Percentiles rank a stretch among this genome's conserved stretches.
These are phyloP conservation scores for Columba livia DNA, from an alignment of 2,113 vertebrate genomes.

Conservation along the genomic window DNA sequence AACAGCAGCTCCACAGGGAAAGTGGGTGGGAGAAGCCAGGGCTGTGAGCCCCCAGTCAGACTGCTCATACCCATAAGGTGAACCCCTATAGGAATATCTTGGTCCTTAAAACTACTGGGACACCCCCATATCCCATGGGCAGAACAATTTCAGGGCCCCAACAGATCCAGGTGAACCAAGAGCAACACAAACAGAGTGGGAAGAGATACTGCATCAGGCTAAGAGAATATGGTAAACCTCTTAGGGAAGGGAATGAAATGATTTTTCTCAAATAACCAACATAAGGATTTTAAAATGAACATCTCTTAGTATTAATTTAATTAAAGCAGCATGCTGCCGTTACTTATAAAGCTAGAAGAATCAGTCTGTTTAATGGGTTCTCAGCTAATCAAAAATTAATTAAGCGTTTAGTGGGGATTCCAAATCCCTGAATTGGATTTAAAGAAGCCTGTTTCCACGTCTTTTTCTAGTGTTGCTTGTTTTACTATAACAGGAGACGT, in stretches of 20 bases:
- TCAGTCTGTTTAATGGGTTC: constrained; percentile 81
- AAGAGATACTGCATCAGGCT: constrained; percentile 32
- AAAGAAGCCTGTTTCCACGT: constrained; percentile 69
- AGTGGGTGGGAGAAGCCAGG: neutral
- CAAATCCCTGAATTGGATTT: constrained; percentile 78
- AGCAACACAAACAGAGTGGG: constrained; percentile 39
- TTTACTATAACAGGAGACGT: constrained; percentile 63
- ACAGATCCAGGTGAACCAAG: neutral
- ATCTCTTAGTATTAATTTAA: constrained; percentile 81
- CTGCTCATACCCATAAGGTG: neutral
- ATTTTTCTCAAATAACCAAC: constrained; percentile 74
- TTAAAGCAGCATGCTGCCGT: constrained; percentile 76
- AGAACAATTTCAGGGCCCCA: neutral
- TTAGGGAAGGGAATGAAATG: constrained; percentile 71
- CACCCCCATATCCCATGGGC: neutral
- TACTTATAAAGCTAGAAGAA: constrained; percentile 79
- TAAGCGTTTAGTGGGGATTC: constrained; percentile 82
- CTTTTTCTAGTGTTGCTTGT: constrained; percentile 72
- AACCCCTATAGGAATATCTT: neutral
- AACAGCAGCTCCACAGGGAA: neutral
- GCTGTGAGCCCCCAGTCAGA: neutral
- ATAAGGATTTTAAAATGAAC: constrained; percentile 77
- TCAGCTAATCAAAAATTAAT: constrained; percentile 87
- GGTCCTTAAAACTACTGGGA: neutral
- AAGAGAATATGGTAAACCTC: constrained; percentile 72